Percentiles rank a stretch among this genome's conserved stretches.
phyloP scores from a whole-genome alignment of 2,113 vertebrate species.

The Glaucomys volans region DNA sequence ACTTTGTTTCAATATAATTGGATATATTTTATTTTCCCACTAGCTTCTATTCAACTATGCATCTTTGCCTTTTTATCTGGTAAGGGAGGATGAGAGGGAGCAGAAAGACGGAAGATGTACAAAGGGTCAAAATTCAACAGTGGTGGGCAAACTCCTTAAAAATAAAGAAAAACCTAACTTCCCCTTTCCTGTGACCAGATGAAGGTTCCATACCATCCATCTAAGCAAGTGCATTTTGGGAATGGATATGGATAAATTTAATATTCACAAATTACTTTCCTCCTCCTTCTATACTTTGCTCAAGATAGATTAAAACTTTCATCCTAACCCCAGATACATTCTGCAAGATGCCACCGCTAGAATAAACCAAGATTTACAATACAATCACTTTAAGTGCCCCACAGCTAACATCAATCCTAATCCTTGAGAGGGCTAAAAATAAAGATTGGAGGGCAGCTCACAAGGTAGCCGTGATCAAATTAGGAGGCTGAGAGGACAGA shows the following conservation, averaged over 20 bases:
- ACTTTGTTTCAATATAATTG: constrained; percentile 82
- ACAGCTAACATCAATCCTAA: constrained; percentile 99
- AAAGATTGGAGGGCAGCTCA: constrained; percentile 98
- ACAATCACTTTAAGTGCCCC: constrained; percentile 99
- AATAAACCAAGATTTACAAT: constrained; percentile 96
- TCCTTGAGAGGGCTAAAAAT: constrained; percentile 99
- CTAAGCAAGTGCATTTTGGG: constrained; percentile 32
- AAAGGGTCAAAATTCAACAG: constrained; percentile 80
- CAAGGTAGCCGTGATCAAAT: constrained; percentile 97
- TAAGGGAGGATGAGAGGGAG: constrained; percentile 15
- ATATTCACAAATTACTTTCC: constrained; percentile 51
- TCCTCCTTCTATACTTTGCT: constrained; percentile 47
- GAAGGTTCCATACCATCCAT: constrained; percentile 43
- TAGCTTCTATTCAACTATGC: constrained; percentile 70
- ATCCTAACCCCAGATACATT: constrained; percentile 76
- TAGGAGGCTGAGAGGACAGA: constrained; percentile 95
- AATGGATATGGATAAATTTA: background rate
- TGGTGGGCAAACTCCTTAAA: constrained; percentile 74
- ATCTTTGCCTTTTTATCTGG: constrained; percentile 75
- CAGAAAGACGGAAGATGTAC: constrained; percentile 54
- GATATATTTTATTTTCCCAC: constrained; percentile 78
- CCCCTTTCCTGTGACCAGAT: constrained; percentile 79
- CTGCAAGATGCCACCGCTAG: constrained; percentile 82
- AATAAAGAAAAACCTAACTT: constrained; percentile 78
- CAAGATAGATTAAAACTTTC: constrained; percentile 83